Conservation (phyloP, 2,797 vertebrate species). For the Threskiornis aethiopicus region DNA sequence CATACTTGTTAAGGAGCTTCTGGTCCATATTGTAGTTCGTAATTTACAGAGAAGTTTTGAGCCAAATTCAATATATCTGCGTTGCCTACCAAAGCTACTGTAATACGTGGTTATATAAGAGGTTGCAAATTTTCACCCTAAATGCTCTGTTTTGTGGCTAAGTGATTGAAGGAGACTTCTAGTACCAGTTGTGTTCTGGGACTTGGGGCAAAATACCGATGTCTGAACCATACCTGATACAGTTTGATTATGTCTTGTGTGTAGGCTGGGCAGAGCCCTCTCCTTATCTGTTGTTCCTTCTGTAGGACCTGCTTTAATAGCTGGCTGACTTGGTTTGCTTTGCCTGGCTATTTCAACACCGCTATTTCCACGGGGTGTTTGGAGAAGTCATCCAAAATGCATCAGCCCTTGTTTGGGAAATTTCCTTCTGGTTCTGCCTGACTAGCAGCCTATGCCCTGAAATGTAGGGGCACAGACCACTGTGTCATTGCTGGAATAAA, state of each 20-base stretch:
- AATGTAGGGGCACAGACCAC: neutral
- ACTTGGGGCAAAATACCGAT: neutral
- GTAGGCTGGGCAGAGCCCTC: neutral
- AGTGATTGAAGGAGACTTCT: neutral
- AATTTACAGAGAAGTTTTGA: neutral
- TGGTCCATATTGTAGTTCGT: neutral
- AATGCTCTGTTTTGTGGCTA: neutral
- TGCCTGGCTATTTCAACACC: neutral
- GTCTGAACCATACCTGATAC: neutral
- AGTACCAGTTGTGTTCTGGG: neutral
- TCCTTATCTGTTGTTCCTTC: neutral
- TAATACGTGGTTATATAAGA: neutral
- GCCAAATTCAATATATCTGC: neutral
- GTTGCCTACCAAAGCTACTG: neutral
- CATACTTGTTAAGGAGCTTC: neutral
- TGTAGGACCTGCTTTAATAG: neutral
- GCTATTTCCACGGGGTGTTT: neutral
- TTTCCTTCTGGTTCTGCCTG: neutral
- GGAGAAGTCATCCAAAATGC: neutral
- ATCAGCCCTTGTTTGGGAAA: neutral
- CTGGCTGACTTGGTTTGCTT: neutral
- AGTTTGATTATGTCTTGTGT: neutral
- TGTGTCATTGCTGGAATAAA: neutral
- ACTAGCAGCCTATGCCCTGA: neutral
- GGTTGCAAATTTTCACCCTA: neutral